Evolutionary conservation across 2,113 vertebrate species (phyloP).

Genomic region (Odontophorus gujanensis): DNA sequence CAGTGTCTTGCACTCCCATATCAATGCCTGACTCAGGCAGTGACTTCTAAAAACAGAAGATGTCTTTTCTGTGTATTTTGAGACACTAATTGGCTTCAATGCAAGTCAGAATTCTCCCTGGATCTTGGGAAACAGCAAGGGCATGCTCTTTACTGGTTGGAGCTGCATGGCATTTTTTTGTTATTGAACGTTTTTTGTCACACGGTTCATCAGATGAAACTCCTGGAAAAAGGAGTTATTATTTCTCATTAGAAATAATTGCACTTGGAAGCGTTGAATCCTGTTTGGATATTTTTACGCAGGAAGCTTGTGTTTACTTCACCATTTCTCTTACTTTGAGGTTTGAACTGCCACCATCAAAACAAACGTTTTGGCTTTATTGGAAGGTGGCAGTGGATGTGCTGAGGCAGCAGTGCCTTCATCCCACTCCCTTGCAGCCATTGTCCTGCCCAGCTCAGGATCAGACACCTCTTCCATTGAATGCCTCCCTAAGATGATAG

Average conservation of each 20-base stretch:
- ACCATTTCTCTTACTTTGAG: not conserved
- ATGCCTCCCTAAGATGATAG: not conserved
- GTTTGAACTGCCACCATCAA: not conserved
- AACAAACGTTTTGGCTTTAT: not conserved
- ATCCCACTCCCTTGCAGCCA: not conserved
- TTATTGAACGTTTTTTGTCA: not conserved
- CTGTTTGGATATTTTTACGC: not conserved
- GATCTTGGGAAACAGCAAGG: slow-evolving; percentile 59
- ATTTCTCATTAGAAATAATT: slow-evolving; percentile 9
- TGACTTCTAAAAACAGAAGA: slow-evolving; percentile 69
- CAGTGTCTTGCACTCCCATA: slow-evolving; percentile 7
- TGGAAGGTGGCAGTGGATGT: not conserved
- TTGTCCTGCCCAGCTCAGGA: not conserved
- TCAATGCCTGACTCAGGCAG: slow-evolving; percentile 56
- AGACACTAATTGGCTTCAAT: slow-evolving; percentile 51
- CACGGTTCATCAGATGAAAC: slow-evolving; percentile 35
- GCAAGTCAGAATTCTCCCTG: slow-evolving; percentile 45
- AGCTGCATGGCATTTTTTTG: slow-evolving; percentile 45
- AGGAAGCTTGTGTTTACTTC: not conserved
- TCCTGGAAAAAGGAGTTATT: slow-evolving; percentile 36
- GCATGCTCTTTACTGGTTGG: slow-evolving; percentile 13
- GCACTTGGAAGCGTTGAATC: not conserved
- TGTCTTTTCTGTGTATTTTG: slow-evolving; percentile 69
- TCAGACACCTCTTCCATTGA: not conserved
- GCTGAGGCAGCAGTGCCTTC: rapidly evolving